phyloP scores from a whole-genome alignment of 2,888 invertebrate genomes.

The Hirtodrosophila cameraria region DNA sequence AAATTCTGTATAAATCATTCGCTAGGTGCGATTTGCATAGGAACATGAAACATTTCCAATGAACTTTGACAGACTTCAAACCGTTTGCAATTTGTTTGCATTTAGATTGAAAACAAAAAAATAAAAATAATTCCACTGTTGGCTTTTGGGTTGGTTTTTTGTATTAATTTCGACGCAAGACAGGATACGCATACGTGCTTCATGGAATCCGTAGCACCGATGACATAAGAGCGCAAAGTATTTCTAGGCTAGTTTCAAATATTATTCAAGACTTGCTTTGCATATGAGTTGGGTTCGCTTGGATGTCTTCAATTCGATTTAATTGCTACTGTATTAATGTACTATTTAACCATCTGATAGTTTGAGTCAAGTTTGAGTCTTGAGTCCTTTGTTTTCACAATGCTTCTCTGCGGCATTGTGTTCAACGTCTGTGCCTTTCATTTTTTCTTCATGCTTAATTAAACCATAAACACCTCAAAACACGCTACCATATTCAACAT shows the following conservation, averaged over 20 bases:
- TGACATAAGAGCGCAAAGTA: conserved; percentile 39
- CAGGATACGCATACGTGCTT: conserved; percentile 27
- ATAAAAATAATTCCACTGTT: conserved; percentile 12
- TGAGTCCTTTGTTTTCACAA: conserved; percentile 40
- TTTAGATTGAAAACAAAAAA: conserved; percentile 31
- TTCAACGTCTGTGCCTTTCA: conserved; percentile 49
- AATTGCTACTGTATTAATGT: conserved; percentile 28
- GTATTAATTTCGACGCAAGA: conserved; percentile 22
- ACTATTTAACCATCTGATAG: conserved; percentile 34
- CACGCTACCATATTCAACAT: conserved; percentile 71
- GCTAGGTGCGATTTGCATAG: conserved; percentile 47
- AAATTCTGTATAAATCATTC: conserved; percentile 73
- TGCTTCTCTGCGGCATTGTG: conserved; percentile 21
- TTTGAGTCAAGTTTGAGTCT: conserved; percentile 32
- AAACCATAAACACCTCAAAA: conserved; percentile 75
- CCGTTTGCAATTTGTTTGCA: conserved; percentile 65
- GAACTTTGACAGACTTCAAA: conserved; percentile 63
- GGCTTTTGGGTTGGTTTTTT: conserved; percentile 20
- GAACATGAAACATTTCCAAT: conserved; percentile 63
- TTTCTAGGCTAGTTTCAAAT: conserved; percentile 46
- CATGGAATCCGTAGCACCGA: conserved; percentile 11
- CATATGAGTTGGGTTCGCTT: conserved; percentile 12
- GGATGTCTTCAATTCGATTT: conserved; percentile 27
- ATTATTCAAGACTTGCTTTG: conserved; percentile 23
- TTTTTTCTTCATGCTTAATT: conserved; percentile 67